Evolutionary conservation across 2,888 invertebrate genomes (phyloP), one percentile per base, ranked within the genome.

Genomic region (Spisula solida): DNA sequence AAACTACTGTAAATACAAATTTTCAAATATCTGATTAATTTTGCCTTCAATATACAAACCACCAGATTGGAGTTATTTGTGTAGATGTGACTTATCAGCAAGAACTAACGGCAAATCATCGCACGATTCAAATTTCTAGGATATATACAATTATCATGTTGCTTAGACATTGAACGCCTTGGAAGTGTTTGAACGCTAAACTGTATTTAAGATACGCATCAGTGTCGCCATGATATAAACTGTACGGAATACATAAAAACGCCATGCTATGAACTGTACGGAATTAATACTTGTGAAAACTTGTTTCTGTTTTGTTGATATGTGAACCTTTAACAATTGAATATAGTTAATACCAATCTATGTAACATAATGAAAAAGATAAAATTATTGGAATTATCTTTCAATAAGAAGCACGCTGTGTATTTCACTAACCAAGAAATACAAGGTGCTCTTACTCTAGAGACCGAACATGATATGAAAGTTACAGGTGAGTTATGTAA

Each of bases 381-480:
- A 25, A 70, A 48, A 83, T 14, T 75, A 18, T 75, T 83, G 41
- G 83, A 75, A 29, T 29, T 83, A 29, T 48, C 83, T 10, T 29
- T 83, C 14, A 41, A 12, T 8, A 48, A 48, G 31, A 48, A 70
- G 34, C 14, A 29, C 0, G 25, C 18, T 0, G 75, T 83, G 14
- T 83, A 75, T 25, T 83, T 83, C 48, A 29, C 75, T 29, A 51
- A 48, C n/a, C 75, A 83, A 51, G 51, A 10, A 14, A 14, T 83
- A 41, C 48, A 83, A 31, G 83, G 83, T 16, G 75, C 25, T n/a
- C 51, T 83, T 5, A 75, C 70, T 12, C 20, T 83, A 12, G 83
- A 83, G 41, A 47, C 75, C 1, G 70, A 75, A 8, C 47, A 18
- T n/a, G 83, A 75, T 29, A n/a, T 75, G 4, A 83, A 70, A 75